phyloP scores from a whole-genome alignment of 53 echinoderm and acorn worm genomes.

The Patiria pectinifera region DNA sequence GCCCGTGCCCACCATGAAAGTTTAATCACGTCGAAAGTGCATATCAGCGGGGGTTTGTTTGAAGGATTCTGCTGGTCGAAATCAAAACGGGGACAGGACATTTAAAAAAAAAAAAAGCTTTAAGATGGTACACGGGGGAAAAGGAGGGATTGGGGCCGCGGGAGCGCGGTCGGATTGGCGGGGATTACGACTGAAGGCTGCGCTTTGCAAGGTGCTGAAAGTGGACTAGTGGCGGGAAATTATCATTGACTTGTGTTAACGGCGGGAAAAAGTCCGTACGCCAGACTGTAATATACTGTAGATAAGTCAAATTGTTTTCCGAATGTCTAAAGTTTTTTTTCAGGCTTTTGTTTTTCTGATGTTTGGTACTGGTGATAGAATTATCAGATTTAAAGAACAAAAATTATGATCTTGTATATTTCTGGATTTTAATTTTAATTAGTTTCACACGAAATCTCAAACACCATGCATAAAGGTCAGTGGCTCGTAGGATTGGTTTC shows the following conservation, averaged over 20 bases:
- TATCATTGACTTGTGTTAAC: not conserved
- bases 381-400: too few species aligned
- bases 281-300: not conserved
- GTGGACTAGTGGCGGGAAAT: conserved; percentile 4
- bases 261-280: not conserved
- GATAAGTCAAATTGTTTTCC: not conserved
- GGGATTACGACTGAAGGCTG: conserved; percentile 35
- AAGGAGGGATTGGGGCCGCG: not conserved
- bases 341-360: not conserved
- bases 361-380: not conserved
- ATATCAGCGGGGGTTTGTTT: not conserved
- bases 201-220: conserved; percentile 23
- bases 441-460: too few species aligned
- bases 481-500: too few species aligned
- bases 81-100: not conserved
- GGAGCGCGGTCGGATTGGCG: not conserved
- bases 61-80: not conserved
- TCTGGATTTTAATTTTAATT: too few species aligned
- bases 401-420: too few species aligned
- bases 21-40: conserved; percentile 55
- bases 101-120: not conserved
- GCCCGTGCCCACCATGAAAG: conserved; percentile 20
- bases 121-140: not conserved
- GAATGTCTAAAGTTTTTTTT: not conserved
- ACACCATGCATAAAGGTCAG: too few species aligned